A percentile compares a stretch with the other conserved stretches of the same genome.
Evolutionary conservation across 2,113 vertebrate species (phyloP).

Genomic region (Chiloscyllium plagiosum): DNA sequence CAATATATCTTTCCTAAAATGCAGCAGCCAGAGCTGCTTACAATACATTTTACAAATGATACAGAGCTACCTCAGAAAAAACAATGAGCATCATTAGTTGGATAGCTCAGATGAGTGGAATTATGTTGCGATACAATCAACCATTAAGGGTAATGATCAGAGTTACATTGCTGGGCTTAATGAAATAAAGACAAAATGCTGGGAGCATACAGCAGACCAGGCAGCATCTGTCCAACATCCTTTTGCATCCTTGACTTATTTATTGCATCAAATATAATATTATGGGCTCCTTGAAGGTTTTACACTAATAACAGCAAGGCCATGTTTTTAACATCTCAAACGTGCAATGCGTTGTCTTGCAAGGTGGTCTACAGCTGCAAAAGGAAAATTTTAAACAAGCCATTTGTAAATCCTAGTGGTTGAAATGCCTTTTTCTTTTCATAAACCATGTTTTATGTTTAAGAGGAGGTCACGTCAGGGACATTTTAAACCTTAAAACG

Average conservation of each 20-base stretch:
- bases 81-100: neutral
- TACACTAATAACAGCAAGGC: neutral
- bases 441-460: conserved; percentile 14
- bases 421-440: neutral
- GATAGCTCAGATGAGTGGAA: neutral
- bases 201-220: neutral
- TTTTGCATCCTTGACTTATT: neutral
- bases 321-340: neutral
- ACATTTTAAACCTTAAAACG: neutral
- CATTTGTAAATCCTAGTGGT: conserved; percentile 1
- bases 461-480: neutral
- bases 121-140: neutral
- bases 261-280: neutral
- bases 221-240: neutral
- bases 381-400: neutral
- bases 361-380: neutral
- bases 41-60: neutral
- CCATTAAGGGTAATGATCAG: neutral
- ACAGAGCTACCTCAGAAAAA: neutral
- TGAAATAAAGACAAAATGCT: neutral
- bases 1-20: no score
- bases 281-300: neutral
- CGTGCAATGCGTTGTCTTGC: neutral
- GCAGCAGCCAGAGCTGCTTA: no score
- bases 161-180: neutral